A percentile compares a stretch with the other conserved stretches of the same genome.
Conservation (phyloP, 2,113 vertebrate genomes). For the Tretioscincus oriximinensis region DNA sequence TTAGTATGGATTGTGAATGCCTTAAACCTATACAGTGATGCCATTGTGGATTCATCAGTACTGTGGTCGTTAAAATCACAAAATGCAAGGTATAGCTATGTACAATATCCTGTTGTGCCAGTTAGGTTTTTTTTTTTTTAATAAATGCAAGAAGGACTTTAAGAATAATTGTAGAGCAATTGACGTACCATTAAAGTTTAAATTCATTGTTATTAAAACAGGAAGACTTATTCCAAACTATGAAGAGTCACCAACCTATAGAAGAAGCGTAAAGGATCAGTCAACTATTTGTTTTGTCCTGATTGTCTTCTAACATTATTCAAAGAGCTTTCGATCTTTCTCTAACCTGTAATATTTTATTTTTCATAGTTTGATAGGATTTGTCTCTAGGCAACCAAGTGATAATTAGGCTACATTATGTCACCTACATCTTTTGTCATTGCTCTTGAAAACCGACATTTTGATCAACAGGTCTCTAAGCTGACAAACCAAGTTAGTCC, state of each 20-base stretch:
- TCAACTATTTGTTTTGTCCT: conserved; percentile 45
- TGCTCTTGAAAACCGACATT: conserved; percentile 13
- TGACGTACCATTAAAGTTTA: neutral
- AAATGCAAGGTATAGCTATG: neutral
- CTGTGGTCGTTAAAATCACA: no score
- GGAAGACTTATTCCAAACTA: conserved; percentile 34
- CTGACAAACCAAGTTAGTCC: neutral
- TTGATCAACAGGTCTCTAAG: neutral
- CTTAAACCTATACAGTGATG: no score
- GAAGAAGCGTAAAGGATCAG: conserved; percentile 41
- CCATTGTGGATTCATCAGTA: no score
- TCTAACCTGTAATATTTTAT: conserved; percentile 27
- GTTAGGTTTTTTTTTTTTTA: no score
- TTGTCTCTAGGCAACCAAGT: conserved; percentile 54
- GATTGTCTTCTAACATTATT: conserved; percentile 31
- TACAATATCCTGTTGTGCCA: no score
- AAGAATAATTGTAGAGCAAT: conserved; percentile 6
- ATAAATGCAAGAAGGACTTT: conserved; percentile 1
- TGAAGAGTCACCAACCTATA: conserved; percentile 48
- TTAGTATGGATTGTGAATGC: no score
- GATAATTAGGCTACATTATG: conserved; percentile 28
- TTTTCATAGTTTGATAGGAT: conserved; percentile 38
- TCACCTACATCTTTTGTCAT: conserved; percentile 26
- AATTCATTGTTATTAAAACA: conserved; percentile 35
- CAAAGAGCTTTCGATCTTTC: conserved; percentile 29